phyloP scores from a whole-genome alignment of 1,140 invertebrate genomes.

The Colletes gigas region DNA sequence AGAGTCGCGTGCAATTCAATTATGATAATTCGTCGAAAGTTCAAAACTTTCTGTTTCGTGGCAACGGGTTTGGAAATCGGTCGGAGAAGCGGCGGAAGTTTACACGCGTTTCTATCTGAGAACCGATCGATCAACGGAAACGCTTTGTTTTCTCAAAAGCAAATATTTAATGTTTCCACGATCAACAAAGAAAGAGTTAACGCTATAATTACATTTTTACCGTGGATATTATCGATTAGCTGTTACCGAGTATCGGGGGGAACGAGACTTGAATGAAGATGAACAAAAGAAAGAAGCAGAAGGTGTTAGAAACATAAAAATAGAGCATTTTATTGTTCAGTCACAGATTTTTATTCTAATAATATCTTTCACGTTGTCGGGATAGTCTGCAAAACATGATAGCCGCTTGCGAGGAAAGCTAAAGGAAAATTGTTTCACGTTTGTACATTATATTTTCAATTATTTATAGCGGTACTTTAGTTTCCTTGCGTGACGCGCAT shows the following conservation, averaged over 20 bases:
- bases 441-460: constrained; percentile 57
- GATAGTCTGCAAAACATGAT: constrained; percentile 44
- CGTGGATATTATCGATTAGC: not conserved
- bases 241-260: not conserved
- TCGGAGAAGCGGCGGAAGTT: not conserved
- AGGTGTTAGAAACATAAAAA: constrained; percentile 71
- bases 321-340: constrained; percentile 74
- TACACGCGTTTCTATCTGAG: not conserved
- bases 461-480: constrained; percentile 40
- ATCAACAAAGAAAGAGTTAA: not conserved
- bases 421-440: constrained; percentile 43
- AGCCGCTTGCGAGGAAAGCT: constrained; percentile 60
- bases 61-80: constrained; percentile 27
- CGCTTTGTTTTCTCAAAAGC: not conserved
- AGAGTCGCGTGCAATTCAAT: not conserved
- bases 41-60: not conserved
- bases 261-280: not conserved
- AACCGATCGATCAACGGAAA: not conserved
- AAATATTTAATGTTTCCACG: constrained; percentile 1
- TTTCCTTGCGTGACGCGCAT: constrained; percentile 46
- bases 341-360: constrained; percentile 71
- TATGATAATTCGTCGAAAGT: not conserved
- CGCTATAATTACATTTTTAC: no score
- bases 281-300: constrained; percentile 26
- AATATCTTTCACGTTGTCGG: constrained; percentile 59